A percentile compares a stretch with the other conserved stretches of the same genome.
phyloP scores from a whole-genome alignment of 2,113 vertebrate genomes.

The Orthochromis indermauri region DNA sequence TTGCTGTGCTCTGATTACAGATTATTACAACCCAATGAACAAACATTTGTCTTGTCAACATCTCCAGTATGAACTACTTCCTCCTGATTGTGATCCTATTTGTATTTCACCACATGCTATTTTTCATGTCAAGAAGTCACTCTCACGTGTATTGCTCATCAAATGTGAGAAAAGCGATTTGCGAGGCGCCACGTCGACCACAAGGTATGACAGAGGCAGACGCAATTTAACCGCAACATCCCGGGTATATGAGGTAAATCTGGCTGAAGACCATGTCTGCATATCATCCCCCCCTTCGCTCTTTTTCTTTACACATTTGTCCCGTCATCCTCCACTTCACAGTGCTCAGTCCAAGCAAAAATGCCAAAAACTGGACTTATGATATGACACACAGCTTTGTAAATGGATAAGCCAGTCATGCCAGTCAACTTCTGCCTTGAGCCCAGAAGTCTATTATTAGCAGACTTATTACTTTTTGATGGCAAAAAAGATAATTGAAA shows the following conservation, averaged over 20 bases:
- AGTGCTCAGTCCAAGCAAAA: background rate
- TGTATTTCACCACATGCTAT: constrained; percentile 31
- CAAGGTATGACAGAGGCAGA: background rate
- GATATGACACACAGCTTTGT: background rate
- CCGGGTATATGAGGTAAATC: background rate
- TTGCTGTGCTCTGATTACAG: constrained; percentile 63
- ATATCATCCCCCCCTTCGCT: background rate
- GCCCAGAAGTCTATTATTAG: background rate
- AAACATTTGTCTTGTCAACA: constrained; percentile 70
- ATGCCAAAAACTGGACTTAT: background rate
- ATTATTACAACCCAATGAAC: constrained; percentile 65
- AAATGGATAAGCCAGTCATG: background rate
- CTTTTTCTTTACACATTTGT: background rate
- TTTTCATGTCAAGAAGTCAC: constrained; percentile 48
- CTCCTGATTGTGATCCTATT: constrained; percentile 48
- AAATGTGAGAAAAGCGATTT: constrained; percentile 10
- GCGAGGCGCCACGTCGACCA: background rate
- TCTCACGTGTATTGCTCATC: constrained; percentile 21
- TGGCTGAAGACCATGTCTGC: background rate
- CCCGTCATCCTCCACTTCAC: background rate
- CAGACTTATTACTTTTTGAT: background rate
- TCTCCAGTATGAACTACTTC: constrained; percentile 48
- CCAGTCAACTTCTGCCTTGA: background rate
- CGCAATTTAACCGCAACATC: background rate
- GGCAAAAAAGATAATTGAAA: background rate